A percentile compares a stretch with the other conserved stretches of the same genome.
Evolutionary conservation across 2,797 vertebrate genomes (phyloP).

Genomic region (Clarias fuscus): DNA sequence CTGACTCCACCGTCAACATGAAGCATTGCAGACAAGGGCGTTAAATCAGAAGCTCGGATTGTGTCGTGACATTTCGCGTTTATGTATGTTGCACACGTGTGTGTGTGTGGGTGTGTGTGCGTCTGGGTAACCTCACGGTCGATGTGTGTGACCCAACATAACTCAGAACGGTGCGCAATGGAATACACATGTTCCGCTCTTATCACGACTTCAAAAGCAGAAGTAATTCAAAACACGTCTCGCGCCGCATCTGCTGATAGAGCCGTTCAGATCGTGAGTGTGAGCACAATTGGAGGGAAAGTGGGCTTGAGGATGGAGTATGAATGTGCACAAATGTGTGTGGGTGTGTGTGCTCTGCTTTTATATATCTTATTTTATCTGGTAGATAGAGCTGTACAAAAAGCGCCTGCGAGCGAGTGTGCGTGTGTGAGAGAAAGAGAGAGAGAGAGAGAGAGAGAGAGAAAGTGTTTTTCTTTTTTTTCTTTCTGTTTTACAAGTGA

Average conservation of each 20-base stretch:
- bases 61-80: constrained; percentile 12
- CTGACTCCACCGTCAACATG: constrained; percentile 12
- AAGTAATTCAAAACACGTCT: constrained; percentile 38
- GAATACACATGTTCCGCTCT: constrained; percentile 33
- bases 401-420: not conserved
- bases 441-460: constrained; percentile 16
- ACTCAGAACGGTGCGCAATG: constrained; percentile 34
- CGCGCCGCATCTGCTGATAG: constrained; percentile 28
- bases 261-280: constrained; percentile 6
- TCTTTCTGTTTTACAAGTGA: constrained; percentile 11
- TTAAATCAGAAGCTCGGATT: constrained; percentile 20
- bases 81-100: constrained; percentile 17
- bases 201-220: constrained; percentile 40
- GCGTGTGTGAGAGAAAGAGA: constrained; percentile 17
- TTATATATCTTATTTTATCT: constrained; percentile 22
- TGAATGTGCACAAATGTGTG: not conserved
- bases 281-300: not conserved
- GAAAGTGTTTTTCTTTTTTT: not conserved
- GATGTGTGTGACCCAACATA: constrained; percentile 40
- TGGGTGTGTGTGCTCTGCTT: not conserved
- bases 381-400: constrained; percentile 5
- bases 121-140: constrained; percentile 20
- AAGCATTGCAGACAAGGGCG: not conserved
- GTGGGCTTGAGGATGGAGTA: not conserved
- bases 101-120: constrained; percentile 8